These are phyloP conservation scores for Sorex maritimensis DNA, from an alignment of 2,797 vertebrate genomes.

Conservation along the genomic window DNA sequence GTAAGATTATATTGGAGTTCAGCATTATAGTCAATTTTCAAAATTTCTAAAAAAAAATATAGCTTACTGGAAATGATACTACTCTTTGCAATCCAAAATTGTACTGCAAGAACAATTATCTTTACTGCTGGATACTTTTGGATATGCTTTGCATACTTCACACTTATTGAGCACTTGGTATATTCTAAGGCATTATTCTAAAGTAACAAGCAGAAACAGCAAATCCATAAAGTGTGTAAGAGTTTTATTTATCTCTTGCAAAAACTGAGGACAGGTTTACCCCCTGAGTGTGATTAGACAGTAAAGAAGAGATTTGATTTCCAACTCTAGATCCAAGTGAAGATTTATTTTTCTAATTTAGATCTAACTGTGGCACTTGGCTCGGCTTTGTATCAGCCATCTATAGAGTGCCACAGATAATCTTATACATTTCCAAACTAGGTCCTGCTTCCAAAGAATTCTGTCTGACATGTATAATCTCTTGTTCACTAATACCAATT, in stretches of 20 bases:
- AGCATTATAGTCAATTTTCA: neutral
- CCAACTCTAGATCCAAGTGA: too few species aligned
- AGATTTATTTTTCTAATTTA: too few species aligned
- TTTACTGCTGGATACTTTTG: neutral
- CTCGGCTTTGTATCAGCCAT: too few species aligned
- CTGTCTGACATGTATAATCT: neutral
- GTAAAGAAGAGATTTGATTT: too few species aligned
- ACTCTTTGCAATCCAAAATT: neutral
- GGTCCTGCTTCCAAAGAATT: neutral
- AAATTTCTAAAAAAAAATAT: slow-evolving; percentile 11
- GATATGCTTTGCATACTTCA: neutral
- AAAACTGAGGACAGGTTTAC: neutral
- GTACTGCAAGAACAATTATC: neutral
- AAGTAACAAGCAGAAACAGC: neutral
- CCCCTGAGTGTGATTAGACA: too few species aligned
- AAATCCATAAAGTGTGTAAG: neutral
- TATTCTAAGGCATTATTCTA: neutral
- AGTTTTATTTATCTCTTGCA: neutral
- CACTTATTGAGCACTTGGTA: neutral
- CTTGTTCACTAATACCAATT: neutral
- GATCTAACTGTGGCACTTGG: too few species aligned
- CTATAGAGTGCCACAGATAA: neutral
- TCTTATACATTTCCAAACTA: neutral
- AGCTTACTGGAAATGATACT: neutral
- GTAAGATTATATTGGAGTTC: neutral